Evolutionary conservation across 2,113 vertebrate species (phyloP), one percentile per base, ranked within the genome.

Genomic region (Hippocampus zosterae): DNA sequence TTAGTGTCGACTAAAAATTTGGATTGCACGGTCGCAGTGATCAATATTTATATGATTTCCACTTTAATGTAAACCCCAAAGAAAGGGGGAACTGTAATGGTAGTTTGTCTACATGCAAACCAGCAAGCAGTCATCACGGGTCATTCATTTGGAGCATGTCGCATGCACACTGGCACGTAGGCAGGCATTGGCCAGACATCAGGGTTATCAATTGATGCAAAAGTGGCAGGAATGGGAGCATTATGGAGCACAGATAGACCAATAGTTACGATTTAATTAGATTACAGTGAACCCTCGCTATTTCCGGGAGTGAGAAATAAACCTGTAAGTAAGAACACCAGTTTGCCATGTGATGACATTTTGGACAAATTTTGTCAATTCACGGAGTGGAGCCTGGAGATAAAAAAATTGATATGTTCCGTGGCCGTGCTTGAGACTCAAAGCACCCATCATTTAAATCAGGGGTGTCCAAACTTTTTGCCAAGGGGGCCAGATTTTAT

Each of bases 141-240:
- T 33, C 57, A 60, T 60, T 60, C 57, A 18, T 15, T 15, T 19
- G 27, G 25, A 60, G 57, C 27, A 60, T 19, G 27, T 29, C 8
- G 57, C 57, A 60, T 60, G 57, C 57, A 33, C 57, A 60, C 27
- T 18, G 57, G 57, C 57, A 60, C 57, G 27, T 8, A 72, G 76
- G 78, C 74, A 81, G 82, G 78, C 83, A 78, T 78, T 66, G 65
- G 82, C 83, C 71, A 73, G 81, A 81, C 82, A 75, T 82, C 79
- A 23, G 72, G 55, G 40, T 55, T 60, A 62, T 60, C 79, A 77
- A 79, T 23, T 69, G 40, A 25, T 63, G 73, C 21, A 72, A 75
- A 73, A 63, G 68, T 69, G 71, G 53, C 48, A 12, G 75, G 77
- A 79, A 41, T 23, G 23, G 19, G 33, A 71, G 65, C 40, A 10